Percentiles rank a stretch among this genome's conserved stretches.
These are phyloP conservation scores for Gymnobelideus leadbeateri DNA, from an alignment of 2,113 vertebrate genomes.

Conservation along the genomic window DNA sequence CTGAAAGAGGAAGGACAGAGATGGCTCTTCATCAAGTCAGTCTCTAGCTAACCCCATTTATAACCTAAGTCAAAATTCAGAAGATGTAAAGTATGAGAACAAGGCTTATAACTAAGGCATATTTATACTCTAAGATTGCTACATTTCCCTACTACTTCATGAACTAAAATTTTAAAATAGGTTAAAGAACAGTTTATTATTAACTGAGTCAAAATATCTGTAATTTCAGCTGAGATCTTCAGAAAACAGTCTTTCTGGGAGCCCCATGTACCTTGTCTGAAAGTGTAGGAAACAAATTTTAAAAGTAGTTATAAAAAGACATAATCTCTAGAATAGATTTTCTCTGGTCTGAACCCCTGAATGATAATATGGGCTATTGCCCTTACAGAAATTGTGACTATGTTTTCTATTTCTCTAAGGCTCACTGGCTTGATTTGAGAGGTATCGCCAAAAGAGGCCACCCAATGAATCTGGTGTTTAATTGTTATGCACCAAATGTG, in stretches of 20 bases:
- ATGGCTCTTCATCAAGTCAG: neutral
- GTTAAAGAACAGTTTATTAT: constrained; percentile 51
- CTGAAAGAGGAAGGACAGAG: constrained; percentile 1
- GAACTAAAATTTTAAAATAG: constrained; percentile 63
- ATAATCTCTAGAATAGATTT: constrained; percentile 20
- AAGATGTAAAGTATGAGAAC: neutral
- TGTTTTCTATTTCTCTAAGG: constrained; percentile 25
- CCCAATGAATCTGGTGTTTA: constrained; percentile 41
- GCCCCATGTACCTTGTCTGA: neutral
- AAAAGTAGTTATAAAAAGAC: constrained; percentile 26
- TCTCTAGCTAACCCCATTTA: neutral
- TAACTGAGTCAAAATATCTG: constrained; percentile 41
- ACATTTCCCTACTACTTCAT: constrained; percentile 51
- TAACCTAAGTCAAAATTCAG: neutral
- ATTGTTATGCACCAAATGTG: neutral
- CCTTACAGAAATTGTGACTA: constrained; percentile 41
- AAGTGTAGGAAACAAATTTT: neutral
- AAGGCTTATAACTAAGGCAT: neutral
- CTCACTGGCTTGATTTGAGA: constrained; percentile 33
- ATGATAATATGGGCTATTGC: constrained; percentile 9
- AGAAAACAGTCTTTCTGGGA: constrained; percentile 12
- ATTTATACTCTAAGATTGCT: neutral
- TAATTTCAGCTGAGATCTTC: constrained; percentile 36
- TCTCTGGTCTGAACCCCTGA: neutral
- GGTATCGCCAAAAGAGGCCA: constrained; percentile 38